Evolutionary conservation across 2,797 vertebrate genomes (phyloP).

Genomic region (Mus minutoides): DNA sequence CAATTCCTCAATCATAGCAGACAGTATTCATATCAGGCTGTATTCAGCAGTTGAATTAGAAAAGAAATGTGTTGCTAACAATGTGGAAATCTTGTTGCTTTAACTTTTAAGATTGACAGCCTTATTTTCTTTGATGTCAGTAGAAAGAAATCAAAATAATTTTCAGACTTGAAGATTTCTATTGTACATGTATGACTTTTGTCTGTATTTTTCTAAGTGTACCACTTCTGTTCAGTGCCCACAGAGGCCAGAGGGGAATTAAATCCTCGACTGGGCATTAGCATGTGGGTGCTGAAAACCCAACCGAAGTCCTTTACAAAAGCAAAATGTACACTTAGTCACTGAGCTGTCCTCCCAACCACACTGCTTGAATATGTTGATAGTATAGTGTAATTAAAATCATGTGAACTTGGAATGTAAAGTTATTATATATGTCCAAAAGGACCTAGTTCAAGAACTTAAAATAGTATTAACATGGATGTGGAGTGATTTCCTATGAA

Average conservation of each 20-base stretch:
- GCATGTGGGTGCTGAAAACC: not conserved
- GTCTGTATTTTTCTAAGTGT: not conserved
- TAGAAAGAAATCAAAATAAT: not conserved
- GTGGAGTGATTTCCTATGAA: constrained; percentile 17
- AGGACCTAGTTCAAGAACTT: constrained; percentile 12
- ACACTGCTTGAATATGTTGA: not conserved
- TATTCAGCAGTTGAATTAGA: not conserved
- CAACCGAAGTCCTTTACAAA: not conserved
- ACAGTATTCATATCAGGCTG: not conserved
- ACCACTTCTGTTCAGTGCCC: not conserved
- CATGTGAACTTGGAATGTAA: not conserved
- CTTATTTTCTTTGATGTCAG: not conserved
- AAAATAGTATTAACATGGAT: constrained; percentile 47
- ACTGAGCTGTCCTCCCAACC: too few species aligned
- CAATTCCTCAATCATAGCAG: not conserved
- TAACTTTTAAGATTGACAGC: not conserved
- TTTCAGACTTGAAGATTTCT: not conserved
- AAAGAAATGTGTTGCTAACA: not conserved
- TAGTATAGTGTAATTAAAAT: constrained; percentile 44
- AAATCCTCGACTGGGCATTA: not conserved
- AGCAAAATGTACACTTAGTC: not conserved
- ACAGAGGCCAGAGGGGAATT: not conserved
- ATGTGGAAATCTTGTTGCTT: constrained; percentile 41
- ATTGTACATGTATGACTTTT: not conserved
- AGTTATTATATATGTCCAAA: constrained; percentile 18